Percentiles rank a stretch among this genome's conserved stretches.
Conservation (phyloP, 2,888 invertebrate genomes). For the Teleiodes luculella region DNA sequence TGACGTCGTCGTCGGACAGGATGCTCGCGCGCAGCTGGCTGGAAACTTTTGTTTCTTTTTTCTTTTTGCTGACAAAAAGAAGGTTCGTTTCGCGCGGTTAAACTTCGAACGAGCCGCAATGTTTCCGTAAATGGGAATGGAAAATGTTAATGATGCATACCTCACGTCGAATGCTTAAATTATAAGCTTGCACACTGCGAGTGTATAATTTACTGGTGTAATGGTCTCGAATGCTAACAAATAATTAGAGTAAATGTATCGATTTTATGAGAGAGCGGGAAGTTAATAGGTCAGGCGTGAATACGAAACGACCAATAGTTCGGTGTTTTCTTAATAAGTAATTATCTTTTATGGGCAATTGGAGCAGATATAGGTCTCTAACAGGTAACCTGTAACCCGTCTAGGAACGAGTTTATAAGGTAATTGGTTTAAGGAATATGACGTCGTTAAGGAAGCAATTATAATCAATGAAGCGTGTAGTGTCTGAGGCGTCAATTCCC, state of each 20-base stretch:
- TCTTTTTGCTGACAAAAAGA: conserved; percentile 54
- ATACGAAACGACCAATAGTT: conserved; percentile 2
- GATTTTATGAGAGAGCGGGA: conserved; percentile 12
- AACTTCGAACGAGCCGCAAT: conserved; percentile 52
- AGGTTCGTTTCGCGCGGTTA: conserved; percentile 71
- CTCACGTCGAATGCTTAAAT: conserved; percentile 51
- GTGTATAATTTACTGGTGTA: conserved; percentile 51
- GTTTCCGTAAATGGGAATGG: conserved; percentile 68
- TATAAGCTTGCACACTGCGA: conserved; percentile 40
- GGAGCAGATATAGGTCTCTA: neutral
- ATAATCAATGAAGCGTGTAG: conserved; percentile 49
- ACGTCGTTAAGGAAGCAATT: conserved; percentile 50
- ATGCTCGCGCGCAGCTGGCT: conserved; percentile 75
- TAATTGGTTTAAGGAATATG: neutral
- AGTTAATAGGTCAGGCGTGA: conserved; percentile 10
- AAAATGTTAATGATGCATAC: conserved; percentile 70
- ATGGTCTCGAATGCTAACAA: conserved; percentile 38
- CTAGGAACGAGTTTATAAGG: neutral
- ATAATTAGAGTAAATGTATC: conserved; percentile 12
- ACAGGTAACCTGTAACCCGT: neutral
- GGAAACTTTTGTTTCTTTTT: conserved; percentile 65
- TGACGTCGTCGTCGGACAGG: conserved; percentile 68
- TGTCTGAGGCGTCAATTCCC: conserved; percentile 28
- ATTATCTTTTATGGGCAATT: conserved; percentile 1
- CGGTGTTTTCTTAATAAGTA: conserved; percentile 4